A percentile compares a stretch with the other conserved stretches of the same genome.
These are phyloP conservation scores for Lycocorax pyrrhopterus DNA, from an alignment of 2,113 vertebrate species.

Conservation along the genomic window DNA sequence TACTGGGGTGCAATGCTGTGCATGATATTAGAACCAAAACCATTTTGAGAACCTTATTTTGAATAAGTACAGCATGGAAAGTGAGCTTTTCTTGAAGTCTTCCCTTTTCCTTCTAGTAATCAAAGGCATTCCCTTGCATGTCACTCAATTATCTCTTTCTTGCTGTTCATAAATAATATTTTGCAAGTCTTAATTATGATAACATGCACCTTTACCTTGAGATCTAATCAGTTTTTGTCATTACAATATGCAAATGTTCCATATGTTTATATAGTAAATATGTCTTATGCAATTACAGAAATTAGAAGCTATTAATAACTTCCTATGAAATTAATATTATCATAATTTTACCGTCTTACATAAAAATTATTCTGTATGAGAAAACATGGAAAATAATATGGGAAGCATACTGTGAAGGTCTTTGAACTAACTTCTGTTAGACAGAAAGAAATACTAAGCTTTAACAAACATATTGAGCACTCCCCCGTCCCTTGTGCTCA, in stretches of 20 bases:
- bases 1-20: fast-evolving
- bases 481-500: not conserved
- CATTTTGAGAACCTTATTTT: not conserved
- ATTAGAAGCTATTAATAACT: not conserved
- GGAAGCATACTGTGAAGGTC: not conserved
- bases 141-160: not conserved
- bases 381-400: not conserved
- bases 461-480: not conserved
- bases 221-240: not conserved
- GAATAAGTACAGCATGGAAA: not conserved
- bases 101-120: not conserved
- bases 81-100: not conserved
- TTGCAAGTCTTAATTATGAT: not conserved
- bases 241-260: not conserved
- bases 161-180: not conserved
- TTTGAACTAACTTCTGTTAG: not conserved
- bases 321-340: not conserved
- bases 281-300: not conserved
- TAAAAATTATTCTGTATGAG: not conserved
- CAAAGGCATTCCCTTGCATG: not conserved
- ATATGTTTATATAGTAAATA: not conserved
- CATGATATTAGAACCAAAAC: not conserved
- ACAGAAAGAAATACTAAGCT: not conserved
- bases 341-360: not conserved
- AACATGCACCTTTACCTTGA: not conserved